Base-by-base conservation (phyloP, 23 tunicate species). In the Aplidium turbinatum region DNA sequence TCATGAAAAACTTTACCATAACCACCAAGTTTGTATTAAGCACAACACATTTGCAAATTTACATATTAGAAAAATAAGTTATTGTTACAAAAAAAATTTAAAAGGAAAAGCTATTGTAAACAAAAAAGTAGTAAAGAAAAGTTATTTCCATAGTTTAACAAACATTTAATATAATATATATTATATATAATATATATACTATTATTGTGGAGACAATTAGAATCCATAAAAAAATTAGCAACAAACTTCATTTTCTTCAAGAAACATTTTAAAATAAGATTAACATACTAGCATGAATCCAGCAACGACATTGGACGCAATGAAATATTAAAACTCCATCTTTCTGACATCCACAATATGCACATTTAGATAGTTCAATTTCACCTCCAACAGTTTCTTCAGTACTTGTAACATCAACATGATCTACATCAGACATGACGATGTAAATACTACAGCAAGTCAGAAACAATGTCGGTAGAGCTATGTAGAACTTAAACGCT, bases 271-370 rank as follows among this genome's bases (percentile, higher is more conserved):
- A 70, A 23, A 31, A 38, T 25, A 63, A 63, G 16, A 3, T 45
- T 27, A 3, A 36, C 47, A 3, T 0, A 86, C 96, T 81, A 68
- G 96, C 65, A 52, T 89, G 96, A 47, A 89, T 79, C 89, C 89
- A 82, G 27, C 69, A 52, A 18, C 28, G 21, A 45, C 96, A 89
- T 20, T 58, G 40, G 20, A 39, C 76, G 33, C 96, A 89, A 46
- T 89, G 60, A 62, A 89, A 89, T 35, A 77, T 86, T 36, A 87
- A 64, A 1, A 89, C 74, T 1, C 96, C 96, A 55, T 89, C 96
- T 73, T 89, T 83, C 33, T 52, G 53, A 47, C 96, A 89, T 30
- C 78, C 89, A 42, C 96, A 89, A 68, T 89, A 89, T 3, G 80
- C 68, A 64, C 96, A 89, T 77, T 72, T 89, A 51, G 80, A 68